Evolutionary conservation across 2,888 invertebrate species (phyloP).

Genomic region (Himalopsyche tibetana): DNA sequence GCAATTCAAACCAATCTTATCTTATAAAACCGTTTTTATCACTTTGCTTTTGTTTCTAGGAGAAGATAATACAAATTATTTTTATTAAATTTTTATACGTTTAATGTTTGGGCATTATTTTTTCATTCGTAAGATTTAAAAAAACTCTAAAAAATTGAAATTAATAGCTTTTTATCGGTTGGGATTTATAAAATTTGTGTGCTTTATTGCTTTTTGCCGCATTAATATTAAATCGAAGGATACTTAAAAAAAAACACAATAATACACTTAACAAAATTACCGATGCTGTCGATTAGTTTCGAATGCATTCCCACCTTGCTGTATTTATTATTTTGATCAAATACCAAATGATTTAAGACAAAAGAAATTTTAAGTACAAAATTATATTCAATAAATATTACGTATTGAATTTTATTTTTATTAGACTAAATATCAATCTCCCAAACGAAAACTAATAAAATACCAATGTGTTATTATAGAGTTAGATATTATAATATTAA

Average conservation of each 20-base stretch:
- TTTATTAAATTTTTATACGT: too few species aligned
- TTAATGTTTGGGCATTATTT: too few species aligned
- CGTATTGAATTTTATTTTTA: conserved; percentile 42
- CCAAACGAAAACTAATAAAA: conserved; percentile 34
- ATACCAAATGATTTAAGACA: conserved; percentile 31
- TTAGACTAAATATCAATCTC: conserved; percentile 42
- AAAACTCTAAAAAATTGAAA: too few species aligned
- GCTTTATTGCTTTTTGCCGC: conserved; percentile 32
- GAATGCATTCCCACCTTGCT: conserved; percentile 33
- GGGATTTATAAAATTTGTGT: not conserved
- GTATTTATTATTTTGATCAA: conserved; percentile 22
- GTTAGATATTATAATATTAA: conserved; percentile 29
- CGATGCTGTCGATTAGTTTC: conserved; percentile 25
- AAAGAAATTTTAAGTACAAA: conserved; percentile 40
- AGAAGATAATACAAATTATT: too few species aligned
- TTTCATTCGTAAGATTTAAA: too few species aligned
- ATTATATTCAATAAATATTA: conserved; percentile 43
- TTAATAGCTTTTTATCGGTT: too few species aligned
- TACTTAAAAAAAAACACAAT: not conserved
- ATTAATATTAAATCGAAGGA: not conserved
- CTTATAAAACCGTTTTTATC: too few species aligned
- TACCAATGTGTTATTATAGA: conserved; percentile 40
- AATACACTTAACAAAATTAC: conserved; percentile 11
- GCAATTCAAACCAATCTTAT: too few species aligned
- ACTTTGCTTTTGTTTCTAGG: too few species aligned